Conservation (phyloP, 2,888 invertebrate genomes). For the Gnatocerus cornutus region DNA sequence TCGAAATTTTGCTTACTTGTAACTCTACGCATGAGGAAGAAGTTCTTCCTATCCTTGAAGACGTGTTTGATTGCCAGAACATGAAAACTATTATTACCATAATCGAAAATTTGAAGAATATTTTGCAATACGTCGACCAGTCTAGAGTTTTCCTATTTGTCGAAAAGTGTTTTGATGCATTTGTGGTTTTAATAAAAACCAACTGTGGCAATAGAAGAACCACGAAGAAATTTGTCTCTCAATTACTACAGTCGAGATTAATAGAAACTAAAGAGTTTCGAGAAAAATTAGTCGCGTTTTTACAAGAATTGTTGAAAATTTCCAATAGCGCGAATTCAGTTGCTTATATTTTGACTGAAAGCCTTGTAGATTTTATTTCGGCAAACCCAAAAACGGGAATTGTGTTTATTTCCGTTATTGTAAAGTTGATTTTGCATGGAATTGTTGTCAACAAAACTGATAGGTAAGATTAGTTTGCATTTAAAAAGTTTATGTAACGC, state of each 20-base stretch:
- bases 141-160: slow-evolving; percentile 41
- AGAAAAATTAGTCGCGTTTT: slow-evolving; percentile 42
- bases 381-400: slow-evolving; percentile 13
- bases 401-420: slow-evolving; percentile 66
- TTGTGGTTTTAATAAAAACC: slow-evolving; percentile 49
- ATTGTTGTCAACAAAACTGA: slow-evolving; percentile 74
- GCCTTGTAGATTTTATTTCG: slow-evolving; percentile 7
- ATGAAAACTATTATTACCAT: slow-evolving; percentile 50
- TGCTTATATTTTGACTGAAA: slow-evolving; percentile 16
- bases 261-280: slow-evolving; percentile 8
- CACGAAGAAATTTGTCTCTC: slow-evolving; percentile 8
- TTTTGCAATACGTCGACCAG: slow-evolving; percentile 23
- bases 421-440: slow-evolving; percentile 72
- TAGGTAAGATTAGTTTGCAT: slow-evolving; percentile 67
- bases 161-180: slow-evolving; percentile 30
- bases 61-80: slow-evolving; percentile 53
- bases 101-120: slow-evolving; percentile 46
- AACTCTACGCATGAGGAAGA: neutral
- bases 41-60: slow-evolving; percentile 44
- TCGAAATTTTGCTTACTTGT: neutral
- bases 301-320: slow-evolving; percentile 26
- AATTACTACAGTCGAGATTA: slow-evolving; percentile 12
- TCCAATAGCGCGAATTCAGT: slow-evolving; percentile 19
- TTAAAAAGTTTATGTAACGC: slow-evolving; percentile 21
- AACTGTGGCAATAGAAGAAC: slow-evolving; percentile 46